These are phyloP conservation scores for Incurvaria masculella DNA, from an alignment of 2,888 invertebrate genomes.

Conservation along the genomic window DNA sequence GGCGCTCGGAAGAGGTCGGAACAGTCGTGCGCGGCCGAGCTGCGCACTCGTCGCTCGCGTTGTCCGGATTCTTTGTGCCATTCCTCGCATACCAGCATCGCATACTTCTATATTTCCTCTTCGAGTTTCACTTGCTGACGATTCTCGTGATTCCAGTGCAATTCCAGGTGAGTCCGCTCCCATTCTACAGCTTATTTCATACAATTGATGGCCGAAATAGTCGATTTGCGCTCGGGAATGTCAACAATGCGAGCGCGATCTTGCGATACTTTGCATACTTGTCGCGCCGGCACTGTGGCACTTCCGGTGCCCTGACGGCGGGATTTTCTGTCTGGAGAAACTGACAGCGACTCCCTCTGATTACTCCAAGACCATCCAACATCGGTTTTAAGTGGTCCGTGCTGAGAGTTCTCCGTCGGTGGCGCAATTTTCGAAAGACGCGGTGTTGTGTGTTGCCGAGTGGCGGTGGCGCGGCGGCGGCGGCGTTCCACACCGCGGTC, in stretches of 20 bases:
- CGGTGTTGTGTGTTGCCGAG: slow-evolving; percentile 29
- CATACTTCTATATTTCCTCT: slow-evolving; percentile 70
- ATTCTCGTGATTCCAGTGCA: slow-evolving; percentile 61
- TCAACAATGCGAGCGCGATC: slow-evolving; percentile 72
- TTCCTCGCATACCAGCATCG: slow-evolving; percentile 92
- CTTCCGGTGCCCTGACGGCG: slow-evolving; percentile 56
- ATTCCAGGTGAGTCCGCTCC: slow-evolving; percentile 70
- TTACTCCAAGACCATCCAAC: slow-evolving; percentile 8
- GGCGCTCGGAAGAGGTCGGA: slow-evolving; percentile 43
- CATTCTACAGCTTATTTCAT: slow-evolving; percentile 58
- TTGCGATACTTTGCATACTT: slow-evolving; percentile 77
- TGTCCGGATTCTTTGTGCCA: slow-evolving; percentile 97
- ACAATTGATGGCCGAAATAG: slow-evolving; percentile 59
- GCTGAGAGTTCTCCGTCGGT: slow-evolving; percentile 33
- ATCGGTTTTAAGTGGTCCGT: slow-evolving; percentile 16
- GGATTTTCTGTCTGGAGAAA: slow-evolving; percentile 26
- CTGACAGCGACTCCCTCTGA: too few species aligned
- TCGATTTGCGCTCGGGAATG: slow-evolving; percentile 66
- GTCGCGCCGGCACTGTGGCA: slow-evolving; percentile 63
- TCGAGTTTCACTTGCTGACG: slow-evolving; percentile 59
- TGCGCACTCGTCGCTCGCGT: slow-evolving; percentile 86
- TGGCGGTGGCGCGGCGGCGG: slow-evolving; percentile 13
- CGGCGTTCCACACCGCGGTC: slow-evolving; percentile 22
- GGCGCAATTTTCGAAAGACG: slow-evolving; percentile 62
- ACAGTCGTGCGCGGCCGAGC: slow-evolving; percentile 71